These are phyloP conservation scores for Calliphora vomitoria DNA, from an alignment of 2,888 invertebrate genomes.

Conservation along the genomic window DNA sequence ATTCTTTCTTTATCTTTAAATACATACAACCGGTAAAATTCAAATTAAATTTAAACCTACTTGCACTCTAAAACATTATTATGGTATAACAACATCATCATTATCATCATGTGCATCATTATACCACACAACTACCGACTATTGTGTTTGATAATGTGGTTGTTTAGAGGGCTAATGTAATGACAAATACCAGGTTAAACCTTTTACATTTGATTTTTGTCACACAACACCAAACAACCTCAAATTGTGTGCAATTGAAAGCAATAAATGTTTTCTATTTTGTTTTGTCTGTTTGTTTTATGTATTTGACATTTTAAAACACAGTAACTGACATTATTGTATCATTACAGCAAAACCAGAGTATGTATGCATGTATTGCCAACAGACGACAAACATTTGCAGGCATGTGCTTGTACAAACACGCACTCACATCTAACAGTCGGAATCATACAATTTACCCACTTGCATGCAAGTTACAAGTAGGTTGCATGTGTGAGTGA, in stretches of 20 bases:
- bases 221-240: conserved; percentile 32
- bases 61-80: too few relatives aligned
- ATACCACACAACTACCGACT: neutral
- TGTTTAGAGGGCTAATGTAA: conserved; percentile 27
- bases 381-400: neutral
- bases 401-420: conserved; percentile 33
- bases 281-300: neutral
- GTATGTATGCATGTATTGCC: neutral
- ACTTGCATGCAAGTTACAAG: neutral
- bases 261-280: conserved; percentile 65
- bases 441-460: neutral
- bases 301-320: conserved; percentile 58
- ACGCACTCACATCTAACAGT: conserved; percentile 26
- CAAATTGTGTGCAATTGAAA: conserved; percentile 54
- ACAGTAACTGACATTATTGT: conserved; percentile 61
- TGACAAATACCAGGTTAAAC: conserved; percentile 50
- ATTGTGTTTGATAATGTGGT: conserved; percentile 9
- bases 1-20: too few relatives aligned
- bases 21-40: too few relatives aligned
- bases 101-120: neutral
- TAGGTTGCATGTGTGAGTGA: neutral
- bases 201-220: conserved; percentile 36
- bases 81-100: too few relatives aligned
- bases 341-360: conserved; percentile 38
- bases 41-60: too few relatives aligned